phyloP scores from a whole-genome alignment of 2,797 vertebrate genomes.

The Sebastes jordani region DNA sequence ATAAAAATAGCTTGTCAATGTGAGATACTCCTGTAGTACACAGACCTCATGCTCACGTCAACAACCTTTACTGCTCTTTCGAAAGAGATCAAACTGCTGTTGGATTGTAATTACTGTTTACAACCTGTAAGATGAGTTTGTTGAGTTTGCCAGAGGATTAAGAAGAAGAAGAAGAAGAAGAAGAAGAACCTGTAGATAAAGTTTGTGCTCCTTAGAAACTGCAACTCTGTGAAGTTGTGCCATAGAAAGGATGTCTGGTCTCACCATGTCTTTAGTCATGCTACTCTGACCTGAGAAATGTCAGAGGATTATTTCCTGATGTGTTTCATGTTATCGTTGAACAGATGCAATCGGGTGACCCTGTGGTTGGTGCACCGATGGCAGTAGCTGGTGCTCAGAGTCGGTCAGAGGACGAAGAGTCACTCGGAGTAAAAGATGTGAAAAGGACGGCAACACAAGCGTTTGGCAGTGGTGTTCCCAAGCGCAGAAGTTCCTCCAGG shows the following conservation, averaged over 20 bases:
- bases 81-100: not conserved
- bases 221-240: not conserved
- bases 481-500: slow-evolving; percentile 96
- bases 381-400: slow-evolving; percentile 85
- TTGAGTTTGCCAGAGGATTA: too few species aligned
- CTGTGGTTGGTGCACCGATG: slow-evolving; percentile 82
- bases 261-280: not conserved
- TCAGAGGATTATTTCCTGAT: not conserved
- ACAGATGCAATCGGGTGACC: slow-evolving; percentile 81
- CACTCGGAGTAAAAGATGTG: slow-evolving; percentile 85
- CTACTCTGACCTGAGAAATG: not conserved
- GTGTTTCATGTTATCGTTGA: slow-evolving; percentile 7
- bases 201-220: not conserved
- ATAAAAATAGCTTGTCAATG: not conserved
- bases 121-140: not conserved
- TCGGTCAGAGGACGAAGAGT: slow-evolving; percentile 93
- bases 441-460: slow-evolving; percentile 89
- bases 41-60: not conserved
- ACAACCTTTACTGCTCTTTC: not conserved
- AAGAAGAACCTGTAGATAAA: not conserved
- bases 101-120: not conserved
- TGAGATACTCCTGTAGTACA: not conserved
- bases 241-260: not conserved
- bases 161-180: too few species aligned
- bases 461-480: slow-evolving; percentile 87